Conservation (phyloP, 2,797 vertebrate species). For the Falco novaeseelandiae region DNA sequence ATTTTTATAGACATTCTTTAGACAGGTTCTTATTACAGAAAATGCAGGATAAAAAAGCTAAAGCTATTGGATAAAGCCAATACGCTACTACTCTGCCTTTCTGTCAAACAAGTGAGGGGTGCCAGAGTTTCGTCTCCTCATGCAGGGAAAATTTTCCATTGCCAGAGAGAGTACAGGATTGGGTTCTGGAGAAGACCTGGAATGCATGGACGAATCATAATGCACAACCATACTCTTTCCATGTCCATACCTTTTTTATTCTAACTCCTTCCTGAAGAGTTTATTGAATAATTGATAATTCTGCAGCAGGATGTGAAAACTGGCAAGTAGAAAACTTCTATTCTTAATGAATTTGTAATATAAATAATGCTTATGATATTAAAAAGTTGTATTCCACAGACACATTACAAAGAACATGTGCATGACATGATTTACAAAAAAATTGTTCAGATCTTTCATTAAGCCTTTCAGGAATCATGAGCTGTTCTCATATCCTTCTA, state of each 20-base stretch:
- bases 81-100: not conserved
- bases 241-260: constrained; percentile 46
- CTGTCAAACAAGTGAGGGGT: not conserved
- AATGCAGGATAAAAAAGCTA: not conserved
- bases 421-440: constrained; percentile 71
- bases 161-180: not conserved
- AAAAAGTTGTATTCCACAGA: constrained; percentile 69
- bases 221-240: not conserved
- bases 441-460: constrained; percentile 54
- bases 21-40: not conserved
- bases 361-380: constrained; percentile 79
- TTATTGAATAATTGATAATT: constrained; percentile 73
- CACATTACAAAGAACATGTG: constrained; percentile 68
- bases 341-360: constrained; percentile 80
- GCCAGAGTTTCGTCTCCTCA: not conserved
- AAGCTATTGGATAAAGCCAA: not conserved
- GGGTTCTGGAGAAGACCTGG: not conserved
- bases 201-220: not conserved
- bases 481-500: not conserved
- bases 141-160: not conserved
- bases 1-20: constrained; percentile 47
- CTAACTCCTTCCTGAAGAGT: constrained; percentile 42
- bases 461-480: not conserved
- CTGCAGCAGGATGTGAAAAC: constrained; percentile 66
- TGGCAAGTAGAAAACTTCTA: constrained; percentile 72